Evolutionary conservation across 2,113 vertebrate genomes (phyloP).

Genomic region (Piprites chloris): DNA sequence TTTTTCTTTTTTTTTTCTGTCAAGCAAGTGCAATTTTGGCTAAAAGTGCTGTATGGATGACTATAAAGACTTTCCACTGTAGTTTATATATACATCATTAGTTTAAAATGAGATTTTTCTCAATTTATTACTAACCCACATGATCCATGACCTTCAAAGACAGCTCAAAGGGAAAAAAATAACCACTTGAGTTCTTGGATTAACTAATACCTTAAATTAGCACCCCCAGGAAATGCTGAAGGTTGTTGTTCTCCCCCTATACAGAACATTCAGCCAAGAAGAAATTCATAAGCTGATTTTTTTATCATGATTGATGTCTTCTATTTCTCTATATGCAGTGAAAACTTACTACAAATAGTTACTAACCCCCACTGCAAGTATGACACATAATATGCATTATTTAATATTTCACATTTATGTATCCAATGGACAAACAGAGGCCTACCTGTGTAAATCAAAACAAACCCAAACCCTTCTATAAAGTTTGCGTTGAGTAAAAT

Average conservation of each 20-base stretch:
- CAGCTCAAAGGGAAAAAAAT: background rate
- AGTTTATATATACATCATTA: background rate
- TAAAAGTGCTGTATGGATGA: background rate
- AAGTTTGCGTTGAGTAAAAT: slow-evolving; percentile 38
- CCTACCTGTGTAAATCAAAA: background rate
- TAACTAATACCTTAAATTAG: background rate
- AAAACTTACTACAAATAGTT: background rate
- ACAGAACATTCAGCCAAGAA: background rate
- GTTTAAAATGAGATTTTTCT: background rate
- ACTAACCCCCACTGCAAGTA: background rate
- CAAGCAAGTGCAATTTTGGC: background rate
- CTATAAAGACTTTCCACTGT: background rate
- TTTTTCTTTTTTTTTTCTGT: background rate
- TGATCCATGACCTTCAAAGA: background rate
- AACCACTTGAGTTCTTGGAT: background rate
- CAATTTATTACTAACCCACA: background rate
- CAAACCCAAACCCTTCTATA: background rate
- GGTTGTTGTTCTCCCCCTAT: background rate
- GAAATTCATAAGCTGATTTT: background rate
- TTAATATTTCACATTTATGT: background rate
- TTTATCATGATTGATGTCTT: background rate
- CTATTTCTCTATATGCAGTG: background rate
- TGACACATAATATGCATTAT: background rate
- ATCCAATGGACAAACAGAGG: background rate
- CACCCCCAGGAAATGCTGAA: background rate